Evolutionary conservation across 2,888 invertebrate genomes (phyloP).

Genomic region (Cephalotes varians): DNA sequence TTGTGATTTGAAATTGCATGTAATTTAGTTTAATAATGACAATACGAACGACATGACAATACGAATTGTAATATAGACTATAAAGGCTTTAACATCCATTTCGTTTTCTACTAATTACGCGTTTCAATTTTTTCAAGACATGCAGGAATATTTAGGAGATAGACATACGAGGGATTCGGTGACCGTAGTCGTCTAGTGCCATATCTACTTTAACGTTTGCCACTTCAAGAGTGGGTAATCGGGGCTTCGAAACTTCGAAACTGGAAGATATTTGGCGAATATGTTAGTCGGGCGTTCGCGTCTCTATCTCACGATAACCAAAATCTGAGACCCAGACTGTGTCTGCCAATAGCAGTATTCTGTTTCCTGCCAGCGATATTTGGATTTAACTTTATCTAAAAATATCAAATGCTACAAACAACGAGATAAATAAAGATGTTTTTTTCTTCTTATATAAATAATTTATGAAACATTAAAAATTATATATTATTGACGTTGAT

Average conservation of each 20-base stretch:
- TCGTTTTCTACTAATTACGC: neutral
- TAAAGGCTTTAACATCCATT: neutral
- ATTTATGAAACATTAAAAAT: neutral
- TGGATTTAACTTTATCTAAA: neutral
- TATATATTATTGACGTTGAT: neutral
- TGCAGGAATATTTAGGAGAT: neutral
- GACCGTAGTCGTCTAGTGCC: neutral
- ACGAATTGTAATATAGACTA: too few relatives aligned
- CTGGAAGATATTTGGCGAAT: conserved; percentile 36
- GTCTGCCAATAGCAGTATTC: neutral
- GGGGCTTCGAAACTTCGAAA: conserved; percentile 17
- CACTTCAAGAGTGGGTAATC: conserved; percentile 3
- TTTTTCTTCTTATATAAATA: too few relatives aligned
- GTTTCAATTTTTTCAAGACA: neutral
- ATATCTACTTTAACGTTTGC: conserved; percentile 32
- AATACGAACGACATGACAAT: neutral
- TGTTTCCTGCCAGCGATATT: neutral
- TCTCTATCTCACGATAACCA: conserved; percentile 6
- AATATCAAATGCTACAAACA: neutral
- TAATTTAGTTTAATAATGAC: neutral
- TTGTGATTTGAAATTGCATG: neutral
- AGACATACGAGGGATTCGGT: neutral
- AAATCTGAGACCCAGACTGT: conserved; percentile 20
- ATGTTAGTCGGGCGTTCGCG: conserved; percentile 33
- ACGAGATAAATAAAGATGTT: too few relatives aligned